Conservation (phyloP, 2,797 vertebrate species). For the Oophaga sylvatica region DNA sequence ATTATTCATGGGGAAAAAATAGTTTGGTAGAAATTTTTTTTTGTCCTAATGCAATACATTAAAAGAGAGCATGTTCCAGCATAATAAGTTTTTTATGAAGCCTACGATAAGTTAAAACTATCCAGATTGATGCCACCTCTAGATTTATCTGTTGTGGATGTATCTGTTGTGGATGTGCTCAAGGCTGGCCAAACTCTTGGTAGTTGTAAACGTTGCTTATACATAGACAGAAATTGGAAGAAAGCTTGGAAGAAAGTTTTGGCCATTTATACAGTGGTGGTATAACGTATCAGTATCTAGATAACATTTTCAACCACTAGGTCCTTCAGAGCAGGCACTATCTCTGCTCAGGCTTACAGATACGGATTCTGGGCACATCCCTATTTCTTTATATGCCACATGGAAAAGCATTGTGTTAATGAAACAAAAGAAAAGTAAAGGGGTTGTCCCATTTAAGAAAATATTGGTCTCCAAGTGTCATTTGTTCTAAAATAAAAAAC, state of each 20-base stretch:
- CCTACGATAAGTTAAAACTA: not conserved
- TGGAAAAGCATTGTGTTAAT: not conserved
- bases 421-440: not conserved
- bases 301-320: not conserved
- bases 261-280: no score
- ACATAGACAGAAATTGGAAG: not conserved
- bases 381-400: not conserved
- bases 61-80: not conserved
- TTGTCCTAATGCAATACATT: not conserved
- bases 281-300: no score
- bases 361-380: not conserved
- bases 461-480: no score
- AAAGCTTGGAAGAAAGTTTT: not conserved
- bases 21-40: not conserved
- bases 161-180: not conserved
- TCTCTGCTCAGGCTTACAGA: not conserved
- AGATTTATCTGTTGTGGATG: not conserved
- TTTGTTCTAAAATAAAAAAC: no score
- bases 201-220: not conserved
- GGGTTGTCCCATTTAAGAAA: no score
- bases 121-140: not conserved
- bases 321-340: not conserved
- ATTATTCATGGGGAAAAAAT: not conserved
- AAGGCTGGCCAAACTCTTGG: not conserved
- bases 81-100: not conserved